Conservation (phyloP, 2,113 vertebrate species). For the Pica pica region DNA sequence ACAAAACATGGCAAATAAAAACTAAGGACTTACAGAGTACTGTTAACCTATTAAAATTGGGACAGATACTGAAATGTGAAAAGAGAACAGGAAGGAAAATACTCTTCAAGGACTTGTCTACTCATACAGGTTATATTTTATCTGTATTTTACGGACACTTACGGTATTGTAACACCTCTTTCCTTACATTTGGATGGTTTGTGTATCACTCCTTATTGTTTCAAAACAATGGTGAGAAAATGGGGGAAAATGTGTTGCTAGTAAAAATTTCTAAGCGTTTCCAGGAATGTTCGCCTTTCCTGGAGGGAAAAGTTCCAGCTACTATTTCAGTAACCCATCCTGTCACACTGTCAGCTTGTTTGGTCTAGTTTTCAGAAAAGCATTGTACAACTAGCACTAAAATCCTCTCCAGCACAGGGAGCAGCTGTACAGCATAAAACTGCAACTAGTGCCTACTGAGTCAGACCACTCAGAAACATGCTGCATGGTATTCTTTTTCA, state of each 20-base stretch:
- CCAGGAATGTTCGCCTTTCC: neutral
- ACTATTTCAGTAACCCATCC: neutral
- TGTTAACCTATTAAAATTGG: neutral
- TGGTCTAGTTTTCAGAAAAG: neutral
- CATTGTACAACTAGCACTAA: neutral
- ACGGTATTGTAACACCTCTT: neutral
- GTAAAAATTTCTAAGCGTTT: neutral
- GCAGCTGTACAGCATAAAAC: neutral
- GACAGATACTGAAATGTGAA: neutral
- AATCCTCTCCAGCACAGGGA: neutral
- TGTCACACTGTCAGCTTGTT: neutral
- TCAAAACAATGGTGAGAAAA: slow-evolving; percentile 34
- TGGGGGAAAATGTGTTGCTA: neutral
- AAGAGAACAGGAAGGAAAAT: neutral
- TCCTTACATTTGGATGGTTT: neutral
- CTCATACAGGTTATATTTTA: neutral
- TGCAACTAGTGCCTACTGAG: neutral
- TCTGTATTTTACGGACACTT: neutral
- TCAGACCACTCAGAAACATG: neutral
- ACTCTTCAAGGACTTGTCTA: neutral
- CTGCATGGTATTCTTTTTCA: neutral
- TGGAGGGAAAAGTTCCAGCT: neutral
- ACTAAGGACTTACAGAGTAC: neutral
- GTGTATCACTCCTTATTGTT: neutral
- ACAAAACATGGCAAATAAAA: neutral